Evolutionary conservation across 2,888 invertebrate species (phyloP).

Genomic region (Drosophila tanythrix): DNA sequence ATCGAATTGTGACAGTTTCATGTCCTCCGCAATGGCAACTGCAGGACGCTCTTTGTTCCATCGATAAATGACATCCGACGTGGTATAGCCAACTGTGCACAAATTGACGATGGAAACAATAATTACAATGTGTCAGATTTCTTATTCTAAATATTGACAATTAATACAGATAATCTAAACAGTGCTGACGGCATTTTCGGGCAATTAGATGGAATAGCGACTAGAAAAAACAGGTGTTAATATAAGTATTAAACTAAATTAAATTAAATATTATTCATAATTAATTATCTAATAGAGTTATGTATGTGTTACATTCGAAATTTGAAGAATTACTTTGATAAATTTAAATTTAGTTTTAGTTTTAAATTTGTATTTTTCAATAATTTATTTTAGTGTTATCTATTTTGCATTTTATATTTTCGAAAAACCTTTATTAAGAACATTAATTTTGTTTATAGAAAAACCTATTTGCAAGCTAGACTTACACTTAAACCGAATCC

Average conservation of each 20-base stretch:
- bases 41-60: conserved; percentile 89
- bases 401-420: not conserved
- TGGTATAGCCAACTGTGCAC: conserved; percentile 89
- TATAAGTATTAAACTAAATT: not conserved
- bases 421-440: not conserved
- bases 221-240: not conserved
- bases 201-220: not conserved
- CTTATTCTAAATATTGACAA: conserved; percentile 44
- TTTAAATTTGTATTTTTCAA: not conserved
- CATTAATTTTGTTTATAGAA: not conserved
- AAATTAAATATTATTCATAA: not conserved
- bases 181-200: conserved; percentile 9
- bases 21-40: conserved; percentile 91
- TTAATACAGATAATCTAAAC: conserved; percentile 19
- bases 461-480: no score
- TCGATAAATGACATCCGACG: conserved; percentile 89
- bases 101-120: conserved; percentile 3
- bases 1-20: conserved; percentile 94
- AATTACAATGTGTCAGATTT: conserved; percentile 31
- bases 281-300: not conserved
- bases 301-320: not conserved
- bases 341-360: not conserved
- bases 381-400: not conserved
- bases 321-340: not conserved
- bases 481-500: no score